A percentile compares a stretch with the other conserved stretches of the same genome.
phyloP scores from a whole-genome alignment of 2,113 vertebrate genomes.

The Stomatorhinus ivindoensis region DNA sequence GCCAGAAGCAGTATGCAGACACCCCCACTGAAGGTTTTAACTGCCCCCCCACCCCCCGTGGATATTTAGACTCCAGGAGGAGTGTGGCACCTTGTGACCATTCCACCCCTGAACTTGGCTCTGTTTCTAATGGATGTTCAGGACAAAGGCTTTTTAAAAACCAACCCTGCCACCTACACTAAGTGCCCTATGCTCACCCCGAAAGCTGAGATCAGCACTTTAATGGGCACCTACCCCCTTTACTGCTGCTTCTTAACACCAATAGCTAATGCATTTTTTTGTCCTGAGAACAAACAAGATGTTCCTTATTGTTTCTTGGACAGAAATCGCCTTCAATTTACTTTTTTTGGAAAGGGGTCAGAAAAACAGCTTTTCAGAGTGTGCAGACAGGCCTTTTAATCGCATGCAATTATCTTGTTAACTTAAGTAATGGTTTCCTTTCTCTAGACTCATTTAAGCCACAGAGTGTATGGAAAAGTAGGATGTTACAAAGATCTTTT shows the following conservation, averaged over 20 bases:
- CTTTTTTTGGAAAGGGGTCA: conserved; percentile 10
- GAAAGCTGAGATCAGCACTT: conserved; percentile 24
- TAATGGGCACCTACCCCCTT: conserved; percentile 17
- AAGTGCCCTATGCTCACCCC: conserved; percentile 7
- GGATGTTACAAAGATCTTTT: conserved; percentile 11
- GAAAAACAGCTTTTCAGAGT: conserved; percentile 3
- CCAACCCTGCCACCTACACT: conserved; percentile 10
- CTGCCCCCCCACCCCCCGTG: background rate
- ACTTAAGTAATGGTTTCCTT: conserved; percentile 24
- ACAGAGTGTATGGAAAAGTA: conserved; percentile 2
- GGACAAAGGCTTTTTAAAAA: conserved; percentile 7
- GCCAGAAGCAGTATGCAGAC: background rate
- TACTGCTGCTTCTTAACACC: conserved; percentile 24
- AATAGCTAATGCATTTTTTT: conserved; percentile 32
- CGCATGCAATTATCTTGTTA: conserved; percentile 32
- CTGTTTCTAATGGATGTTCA: background rate
- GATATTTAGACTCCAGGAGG: background rate
- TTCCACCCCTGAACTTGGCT: background rate
- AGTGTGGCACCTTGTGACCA: background rate
- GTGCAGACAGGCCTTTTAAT: conserved; percentile 30
- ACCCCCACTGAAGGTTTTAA: background rate
- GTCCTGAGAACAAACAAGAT: conserved; percentile 31
- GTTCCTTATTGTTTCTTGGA: conserved; percentile 15
- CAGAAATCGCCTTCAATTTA: conserved; percentile 34
- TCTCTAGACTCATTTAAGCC: conserved; percentile 27